These are phyloP conservation scores for Acromyrmex heyeri DNA, from an alignment of 1,140 invertebrate genomes.

Conservation along the genomic window DNA sequence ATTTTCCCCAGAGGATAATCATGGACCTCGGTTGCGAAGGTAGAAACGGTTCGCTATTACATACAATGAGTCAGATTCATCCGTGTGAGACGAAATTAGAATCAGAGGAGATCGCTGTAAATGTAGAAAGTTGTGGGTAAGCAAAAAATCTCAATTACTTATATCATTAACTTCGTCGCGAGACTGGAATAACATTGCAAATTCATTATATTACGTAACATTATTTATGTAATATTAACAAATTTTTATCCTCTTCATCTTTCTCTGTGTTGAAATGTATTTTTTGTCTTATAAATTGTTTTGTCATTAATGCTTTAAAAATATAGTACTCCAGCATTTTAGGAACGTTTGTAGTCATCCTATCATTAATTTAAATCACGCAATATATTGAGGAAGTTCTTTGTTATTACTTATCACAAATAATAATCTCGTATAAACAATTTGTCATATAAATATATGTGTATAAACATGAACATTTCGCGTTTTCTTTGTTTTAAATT, in stretches of 20 bases:
- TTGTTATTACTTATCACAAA: neutral
- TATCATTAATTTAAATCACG: constrained; percentile 9
- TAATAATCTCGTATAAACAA: constrained; percentile 4
- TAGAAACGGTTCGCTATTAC: constrained; percentile 81
- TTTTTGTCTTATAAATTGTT: neutral
- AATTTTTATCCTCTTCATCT: neutral
- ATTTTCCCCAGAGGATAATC: constrained; percentile 88
- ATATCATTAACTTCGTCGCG: neutral
- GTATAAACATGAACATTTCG: neutral
- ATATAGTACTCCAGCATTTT: neutral
- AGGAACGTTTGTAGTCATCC: neutral
- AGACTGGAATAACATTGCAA: neutral
- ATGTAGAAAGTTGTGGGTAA: constrained; percentile 83
- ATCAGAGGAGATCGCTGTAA: constrained; percentile 74
- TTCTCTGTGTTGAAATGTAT: neutral
- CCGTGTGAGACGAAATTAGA: constrained; percentile 84
- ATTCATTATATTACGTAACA: constrained; percentile 11
- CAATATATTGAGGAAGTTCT: neutral
- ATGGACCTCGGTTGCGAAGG: constrained; percentile 87
- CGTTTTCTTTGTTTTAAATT: neutral
- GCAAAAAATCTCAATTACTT: constrained; percentile 50
- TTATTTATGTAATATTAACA: neutral
- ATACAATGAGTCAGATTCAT: constrained; percentile 87
- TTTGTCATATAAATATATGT: neutral
- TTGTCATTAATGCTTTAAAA: neutral